phyloP scores from a whole-genome alignment of 2,888 invertebrate genomes.

The Drosophila peninsularis region DNA sequence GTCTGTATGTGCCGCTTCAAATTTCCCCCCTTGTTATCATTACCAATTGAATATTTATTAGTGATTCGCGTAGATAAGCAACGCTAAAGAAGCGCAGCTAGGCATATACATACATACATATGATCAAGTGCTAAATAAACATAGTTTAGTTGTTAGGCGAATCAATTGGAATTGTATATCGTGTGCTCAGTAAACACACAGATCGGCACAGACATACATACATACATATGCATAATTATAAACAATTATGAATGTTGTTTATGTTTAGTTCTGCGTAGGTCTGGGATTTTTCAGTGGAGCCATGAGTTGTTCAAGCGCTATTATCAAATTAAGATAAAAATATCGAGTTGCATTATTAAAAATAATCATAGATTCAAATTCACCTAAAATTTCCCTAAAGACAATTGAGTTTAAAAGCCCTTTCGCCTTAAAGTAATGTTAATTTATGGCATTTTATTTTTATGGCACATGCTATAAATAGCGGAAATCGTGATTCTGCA shows the following conservation, averaged over 20 bases:
- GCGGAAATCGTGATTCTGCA: background rate
- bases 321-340: background rate
- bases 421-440: background rate
- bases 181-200: background rate
- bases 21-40: background rate
- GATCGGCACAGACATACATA: background rate
- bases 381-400: background rate
- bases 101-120: no score
- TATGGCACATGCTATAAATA: background rate
- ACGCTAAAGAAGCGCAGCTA: background rate
- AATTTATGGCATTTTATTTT: no score
- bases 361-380: background rate
- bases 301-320: background rate
- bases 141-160: background rate
- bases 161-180: background rate
- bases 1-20: background rate
- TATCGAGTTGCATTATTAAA: background rate
- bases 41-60: conserved; percentile 1
- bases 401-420: no score
- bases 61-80: conserved; percentile 1
- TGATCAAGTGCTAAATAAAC: conserved; percentile 5
- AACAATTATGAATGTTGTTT: conserved; percentile 1
- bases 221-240: background rate
- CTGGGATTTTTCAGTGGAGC: background rate
- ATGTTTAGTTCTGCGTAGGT: background rate